phyloP scores from a whole-genome alignment of 2,797 vertebrate species.

The Rhyacichthys aspro region DNA sequence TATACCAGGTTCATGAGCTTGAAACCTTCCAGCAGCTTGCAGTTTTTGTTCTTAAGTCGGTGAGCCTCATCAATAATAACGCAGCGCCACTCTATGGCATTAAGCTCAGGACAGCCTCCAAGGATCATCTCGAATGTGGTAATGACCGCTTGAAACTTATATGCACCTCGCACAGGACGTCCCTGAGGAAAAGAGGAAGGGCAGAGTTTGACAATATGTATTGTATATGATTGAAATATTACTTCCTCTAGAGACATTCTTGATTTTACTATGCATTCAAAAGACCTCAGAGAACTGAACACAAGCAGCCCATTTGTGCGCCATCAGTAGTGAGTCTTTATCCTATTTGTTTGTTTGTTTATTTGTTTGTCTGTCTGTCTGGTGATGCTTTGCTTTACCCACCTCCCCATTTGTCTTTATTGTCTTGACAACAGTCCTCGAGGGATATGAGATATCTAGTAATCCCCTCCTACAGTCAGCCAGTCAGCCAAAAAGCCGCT shows the following conservation, averaged over 20 bases:
- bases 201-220: background rate
- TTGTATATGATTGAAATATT: background rate
- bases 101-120: constrained; percentile 95
- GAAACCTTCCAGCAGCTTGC: constrained; percentile 96
- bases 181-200: constrained; percentile 74
- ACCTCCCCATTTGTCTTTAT: constrained; percentile 70
- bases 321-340: constrained; percentile 22
- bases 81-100: constrained; percentile 97
- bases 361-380: constrained; percentile 52
- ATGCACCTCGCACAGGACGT: constrained; percentile 87
- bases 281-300: constrained; percentile 5
- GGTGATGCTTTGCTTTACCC: constrained; percentile 42
- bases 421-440: constrained; percentile 73
- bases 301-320: constrained; percentile 9
- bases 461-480: constrained; percentile 54
- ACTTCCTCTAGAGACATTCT: background rate
- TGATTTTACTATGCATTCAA: constrained; percentile 5
- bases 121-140: constrained; percentile 99
- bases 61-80: constrained; percentile 98
- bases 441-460: constrained; percentile 68
- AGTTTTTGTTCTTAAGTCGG: constrained; percentile 98
- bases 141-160: constrained; percentile 95
- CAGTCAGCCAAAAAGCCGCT: constrained; percentile 49
- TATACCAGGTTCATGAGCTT: constrained; percentile 97
- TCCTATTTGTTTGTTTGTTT: constrained; percentile 52